Base-by-base conservation (phyloP, 2,113 vertebrate species). In the Corythoichthys intestinalis region DNA sequence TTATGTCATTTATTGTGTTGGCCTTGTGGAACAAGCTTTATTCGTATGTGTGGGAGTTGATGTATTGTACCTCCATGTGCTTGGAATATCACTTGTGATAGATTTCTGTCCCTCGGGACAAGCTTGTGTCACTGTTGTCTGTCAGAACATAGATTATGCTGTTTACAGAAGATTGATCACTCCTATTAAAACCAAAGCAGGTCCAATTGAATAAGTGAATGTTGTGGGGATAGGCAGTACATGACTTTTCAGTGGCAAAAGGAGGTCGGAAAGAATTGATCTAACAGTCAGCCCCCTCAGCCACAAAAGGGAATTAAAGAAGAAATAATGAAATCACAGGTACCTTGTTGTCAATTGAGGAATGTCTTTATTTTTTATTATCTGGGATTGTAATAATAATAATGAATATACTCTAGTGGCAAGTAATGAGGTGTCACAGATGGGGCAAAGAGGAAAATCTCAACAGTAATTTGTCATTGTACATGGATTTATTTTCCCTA, bases 121-220 rank as follows among this genome's bases (percentile, higher is more conserved):
- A 73, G 81, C 80, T 85, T 86, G 86, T 88, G 85, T 85, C 85
- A 81, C 82, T 73, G 86, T 74, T 73, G 81, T 73, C 82, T 88
- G 85, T 89, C 87, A 85, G 78, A 61, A 58, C 70, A 84, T 87
- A 86, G 72, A 82, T 90, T 83, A 88, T 76, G 75, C 72, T 62
- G 11, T 89, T 91, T 90, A 88, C 85, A 74, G 74, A 81, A 85
- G 89, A 90, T 84, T 86, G 81, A 91, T 91, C 80, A 86, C 79
- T 59, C 67, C 88, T 84, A 88, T 90, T 90, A 90, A 81, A 70
- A 84, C 84, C 85, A 88, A 89, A 86, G 85, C 66, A 69, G 72
- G 20, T 70, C 73, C 78, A 80, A 70, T 81, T 87, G 83, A 90
- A 88, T 90, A 78, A 89, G 87, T 87, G 81, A 90, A 71, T 47